phyloP scores from a whole-genome alignment of 2,888 invertebrate genomes.

The Lasioglossum leucozonium region DNA sequence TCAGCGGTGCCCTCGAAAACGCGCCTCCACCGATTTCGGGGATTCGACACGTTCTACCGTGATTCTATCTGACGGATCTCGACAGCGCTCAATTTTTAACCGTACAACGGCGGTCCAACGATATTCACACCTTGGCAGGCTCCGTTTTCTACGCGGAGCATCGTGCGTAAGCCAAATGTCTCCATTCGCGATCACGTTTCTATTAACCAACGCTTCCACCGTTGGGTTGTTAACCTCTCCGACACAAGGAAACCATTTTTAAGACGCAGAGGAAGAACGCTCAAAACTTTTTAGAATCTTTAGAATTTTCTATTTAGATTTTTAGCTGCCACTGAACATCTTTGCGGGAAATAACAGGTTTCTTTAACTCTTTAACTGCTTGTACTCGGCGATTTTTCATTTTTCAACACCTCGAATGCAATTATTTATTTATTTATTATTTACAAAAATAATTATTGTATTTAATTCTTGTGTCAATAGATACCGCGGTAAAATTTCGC shows the following conservation, averaged over 20 bases:
- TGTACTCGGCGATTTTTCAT: no score
- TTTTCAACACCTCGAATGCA: no score
- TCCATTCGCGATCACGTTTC: not conserved
- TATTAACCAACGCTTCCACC: not conserved
- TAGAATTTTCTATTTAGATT: no score
- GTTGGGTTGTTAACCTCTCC: not conserved
- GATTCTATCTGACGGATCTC: not conserved
- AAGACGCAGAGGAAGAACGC: no score
- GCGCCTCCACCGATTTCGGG: constrained; percentile 10
- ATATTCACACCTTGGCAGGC: not conserved
- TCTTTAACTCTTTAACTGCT: no score
- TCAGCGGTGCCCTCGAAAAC: constrained; percentile 11
- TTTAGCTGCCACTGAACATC: no score
- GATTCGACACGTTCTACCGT: not conserved
- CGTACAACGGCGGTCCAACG: not conserved
- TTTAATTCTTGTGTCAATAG: no score
- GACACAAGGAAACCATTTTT: not conserved
- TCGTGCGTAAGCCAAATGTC: not conserved
- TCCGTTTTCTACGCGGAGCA: not conserved
- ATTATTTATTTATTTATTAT: no score
- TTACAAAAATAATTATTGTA: no score
- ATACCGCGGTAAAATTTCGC: no score
- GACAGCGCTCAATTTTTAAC: not conserved
- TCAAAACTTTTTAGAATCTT: no score
- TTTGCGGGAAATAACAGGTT: no score